phyloP scores from a whole-genome alignment of 2,888 invertebrate genomes.

The Sturmia bella region DNA sequence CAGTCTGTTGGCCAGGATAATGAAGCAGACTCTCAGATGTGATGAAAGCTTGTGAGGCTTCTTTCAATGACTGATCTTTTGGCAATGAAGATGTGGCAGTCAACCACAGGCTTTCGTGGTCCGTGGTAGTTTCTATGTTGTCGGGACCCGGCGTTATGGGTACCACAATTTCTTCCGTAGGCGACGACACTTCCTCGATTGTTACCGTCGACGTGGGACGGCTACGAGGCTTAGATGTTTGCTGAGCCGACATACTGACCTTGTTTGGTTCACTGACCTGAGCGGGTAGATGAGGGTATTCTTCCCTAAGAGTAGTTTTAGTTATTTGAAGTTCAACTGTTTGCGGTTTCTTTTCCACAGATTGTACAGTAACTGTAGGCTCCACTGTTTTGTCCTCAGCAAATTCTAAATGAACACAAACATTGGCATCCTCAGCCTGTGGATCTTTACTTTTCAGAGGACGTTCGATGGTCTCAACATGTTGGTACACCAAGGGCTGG shows the following conservation, averaged over 20 bases:
- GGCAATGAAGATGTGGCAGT: conserved; percentile 71
- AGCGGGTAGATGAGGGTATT: conserved; percentile 74
- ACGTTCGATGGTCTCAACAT: conserved; percentile 78
- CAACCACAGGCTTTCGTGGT: conserved; percentile 76
- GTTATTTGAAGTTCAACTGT: conserved; percentile 77
- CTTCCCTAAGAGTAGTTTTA: conserved; percentile 77
- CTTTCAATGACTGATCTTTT: conserved; percentile 71
- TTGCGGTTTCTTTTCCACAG: conserved; percentile 70
- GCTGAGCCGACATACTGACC: conserved; percentile 74
- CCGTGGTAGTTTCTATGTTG: conserved; percentile 61
- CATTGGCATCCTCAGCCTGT: conserved; percentile 76
- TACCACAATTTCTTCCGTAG: conserved; percentile 81
- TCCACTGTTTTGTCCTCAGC: conserved; percentile 66
- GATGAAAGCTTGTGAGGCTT: conserved; percentile 76
- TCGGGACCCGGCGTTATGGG: conserved; percentile 83
- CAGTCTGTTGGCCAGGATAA: conserved; percentile 75
- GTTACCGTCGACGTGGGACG: conserved; percentile 82
- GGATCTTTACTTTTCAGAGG: conserved; percentile 79
- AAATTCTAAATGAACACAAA: conserved; percentile 74
- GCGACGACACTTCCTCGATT: conserved; percentile 83
- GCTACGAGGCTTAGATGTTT: conserved; percentile 72
- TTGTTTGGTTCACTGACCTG: conserved; percentile 77
- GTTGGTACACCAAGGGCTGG: conserved; percentile 77
- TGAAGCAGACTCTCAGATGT: conserved; percentile 77
- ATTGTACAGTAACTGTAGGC: conserved; percentile 36